phyloP scores from a whole-genome alignment of 1,140 invertebrate species.

The Bombus superbus region DNA sequence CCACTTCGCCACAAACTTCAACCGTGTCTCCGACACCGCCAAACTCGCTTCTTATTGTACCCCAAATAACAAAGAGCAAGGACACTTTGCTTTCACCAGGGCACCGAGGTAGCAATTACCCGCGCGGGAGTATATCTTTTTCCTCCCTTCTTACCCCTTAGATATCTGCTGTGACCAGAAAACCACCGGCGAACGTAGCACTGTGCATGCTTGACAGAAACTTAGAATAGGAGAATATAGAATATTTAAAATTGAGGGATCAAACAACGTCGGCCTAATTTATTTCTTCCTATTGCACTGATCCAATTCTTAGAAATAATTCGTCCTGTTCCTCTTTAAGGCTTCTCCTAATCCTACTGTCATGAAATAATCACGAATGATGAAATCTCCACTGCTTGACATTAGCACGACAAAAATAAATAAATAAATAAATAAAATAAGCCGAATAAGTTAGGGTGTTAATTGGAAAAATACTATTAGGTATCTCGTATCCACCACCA shows the following conservation, averaged over 20 bases:
- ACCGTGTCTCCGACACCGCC: constrained; percentile 80
- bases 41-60: constrained; percentile 82
- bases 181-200: constrained; percentile 18
- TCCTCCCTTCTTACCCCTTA: constrained; percentile 4
- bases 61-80: constrained; percentile 82
- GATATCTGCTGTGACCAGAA: background rate
- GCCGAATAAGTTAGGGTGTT: background rate
- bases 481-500: constrained; percentile 90
- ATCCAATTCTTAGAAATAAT: background rate
- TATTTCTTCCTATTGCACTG: constrained; percentile 14
- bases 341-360: background rate
- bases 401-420: background rate
- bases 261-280: background rate
- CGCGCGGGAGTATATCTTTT: constrained; percentile 44
- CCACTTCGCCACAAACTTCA: constrained; percentile 82
- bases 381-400: background rate
- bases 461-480: constrained; percentile 69
- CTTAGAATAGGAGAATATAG: constrained; percentile 22
- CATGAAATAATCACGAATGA: background rate
- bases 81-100: constrained; percentile 81
- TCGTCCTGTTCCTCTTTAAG: background rate
- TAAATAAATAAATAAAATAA: background rate
- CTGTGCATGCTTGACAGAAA: constrained; percentile 31
- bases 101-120: constrained; percentile 80
- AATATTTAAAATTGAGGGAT: constrained; percentile 3